phyloP scores from a whole-genome alignment of 2,888 invertebrate genomes.

The Tinea semifulvella region DNA sequence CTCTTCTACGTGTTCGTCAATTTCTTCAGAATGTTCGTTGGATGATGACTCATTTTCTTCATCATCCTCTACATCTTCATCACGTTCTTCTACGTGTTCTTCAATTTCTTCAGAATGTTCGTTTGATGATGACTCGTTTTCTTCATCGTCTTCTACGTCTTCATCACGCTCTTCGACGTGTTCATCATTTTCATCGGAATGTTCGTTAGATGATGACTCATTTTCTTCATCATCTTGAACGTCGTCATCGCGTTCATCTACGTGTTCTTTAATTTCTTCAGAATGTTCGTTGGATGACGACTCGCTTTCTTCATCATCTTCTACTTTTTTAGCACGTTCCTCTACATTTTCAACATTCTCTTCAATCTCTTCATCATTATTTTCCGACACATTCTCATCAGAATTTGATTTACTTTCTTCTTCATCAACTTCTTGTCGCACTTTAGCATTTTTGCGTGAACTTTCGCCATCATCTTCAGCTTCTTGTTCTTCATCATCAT shows the following conservation, averaged over 20 bases:
- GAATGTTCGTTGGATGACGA: too few relatives aligned
- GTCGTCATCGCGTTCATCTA: slow-evolving; percentile 7
- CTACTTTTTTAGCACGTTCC: neutral
- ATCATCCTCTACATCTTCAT: slow-evolving; percentile 11
- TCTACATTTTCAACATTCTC: neutral
- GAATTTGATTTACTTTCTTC: slow-evolving; percentile 16
- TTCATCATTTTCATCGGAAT: slow-evolving; percentile 17
- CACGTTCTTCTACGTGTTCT: neutral
- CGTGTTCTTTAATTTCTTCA: neutral
- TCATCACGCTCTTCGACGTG: slow-evolving; percentile 16
- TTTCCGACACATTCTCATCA: slow-evolving; percentile 15
- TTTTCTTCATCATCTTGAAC: slow-evolving; percentile 12
- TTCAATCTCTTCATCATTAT: slow-evolving; percentile 7
- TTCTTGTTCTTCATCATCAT: slow-evolving; percentile 12
- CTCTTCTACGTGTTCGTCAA: slow-evolving; percentile 9
- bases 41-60: neutral
- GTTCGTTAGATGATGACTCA: slow-evolving; percentile 14
- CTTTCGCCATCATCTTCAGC: slow-evolving; percentile 6
- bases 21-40: neutral
- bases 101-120: slow-evolving; percentile 4
- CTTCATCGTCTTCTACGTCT: slow-evolving; percentile 15
- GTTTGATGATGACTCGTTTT: neutral
- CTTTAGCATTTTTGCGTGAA: neutral
- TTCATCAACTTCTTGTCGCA: neutral
- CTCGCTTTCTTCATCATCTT: slow-evolving; percentile 7